Base-by-base conservation (phyloP, 2,888 invertebrate genomes). In the Drosophila multiciliata region DNA sequence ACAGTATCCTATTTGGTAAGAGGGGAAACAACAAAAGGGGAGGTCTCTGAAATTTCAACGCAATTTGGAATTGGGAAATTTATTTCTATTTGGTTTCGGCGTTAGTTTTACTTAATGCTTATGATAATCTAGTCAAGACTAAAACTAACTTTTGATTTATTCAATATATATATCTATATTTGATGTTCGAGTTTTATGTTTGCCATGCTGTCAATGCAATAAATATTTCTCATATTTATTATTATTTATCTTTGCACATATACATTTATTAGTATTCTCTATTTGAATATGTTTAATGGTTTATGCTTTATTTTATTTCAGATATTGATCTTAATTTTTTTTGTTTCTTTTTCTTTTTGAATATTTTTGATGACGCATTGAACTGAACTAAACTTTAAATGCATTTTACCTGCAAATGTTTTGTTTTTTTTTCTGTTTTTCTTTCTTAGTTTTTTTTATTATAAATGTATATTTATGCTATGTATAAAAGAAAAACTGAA, bases 391-490 rank as follows among this genome's bases (percentile, higher is more conserved):
- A 72, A 61, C 55, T 64, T 66, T 85, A 85, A 86, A 85, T 85
- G 84, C 84, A 85, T 72, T 86, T 75, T 61, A 69, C 86, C 86
- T 86, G 83, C 83, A 82, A 68, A 69, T 69, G 73, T 70, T 75
- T 64, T 75, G 70, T 58, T 58, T n/a, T 54, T 20, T 38, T 42
- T 52, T 55, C 8, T 52, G 52, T 23, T 52, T 29, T 57, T 52
- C 29, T 33, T 52, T 61, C 32, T 7, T 45, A 8, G 23, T 7
- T 3, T 45, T 45, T 45, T 45, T 52, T 42, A 48, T 57, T 57
- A 55, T 26, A 36, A 15, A 26, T 45, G 35, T 54, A 66, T 66
- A 55, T 67, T 55, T 66, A 66, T 12, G 42, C 48, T 69, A 61
- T 55, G 49, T 48, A 45, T 45, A 40, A 33, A 66, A 58, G 57